Evolutionary conservation across 2,113 vertebrate species (phyloP), one percentile per base, ranked within the genome.

Genomic region (Desmodus rotundus): DNA sequence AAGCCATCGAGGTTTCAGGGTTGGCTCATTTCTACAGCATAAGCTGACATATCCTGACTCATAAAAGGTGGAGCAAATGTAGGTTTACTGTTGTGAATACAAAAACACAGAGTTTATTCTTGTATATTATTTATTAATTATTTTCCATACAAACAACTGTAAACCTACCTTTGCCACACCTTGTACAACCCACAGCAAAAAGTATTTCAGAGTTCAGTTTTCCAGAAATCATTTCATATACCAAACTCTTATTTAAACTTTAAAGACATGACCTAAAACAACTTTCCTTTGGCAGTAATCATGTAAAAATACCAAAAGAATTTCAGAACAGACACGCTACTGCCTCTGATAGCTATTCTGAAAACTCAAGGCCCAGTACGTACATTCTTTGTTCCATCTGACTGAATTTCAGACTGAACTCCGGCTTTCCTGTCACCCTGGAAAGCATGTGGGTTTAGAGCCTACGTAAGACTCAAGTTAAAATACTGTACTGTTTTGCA

Each of bases 381-480:
- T 80, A 56, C 86, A 89, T 91, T 83, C 65, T 84, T 78, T 74
- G 83, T 54, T 94, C 45, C 13, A 91, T 68, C 15, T 91, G 22
- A 87, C 33, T 94, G 89, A 47, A 84, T 83, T 93, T 91, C 70
- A 76, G 45, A 92, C 93, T 81, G 74, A 96, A 94, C 33, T 31
- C 20, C 9, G 82, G 70, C 38, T 82, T 95, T 87, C 17, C 28
- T 11, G 47, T 82, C 15, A 22, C 72, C 52, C 61, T 61, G 12
- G 36, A 80, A 94, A 84, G 41, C 45, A 74, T 56, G 13, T 50
- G 91, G 83, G 86, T 77, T 94, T 58, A 84, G 33, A 61, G 45
- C 20, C 26, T 72, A 76, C 22, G n/a, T 47, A 72, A 91, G 17
- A 85, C 20, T 93, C 52, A 93, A 77, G 92, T 67, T 90, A 81